Conservation (phyloP, 2,797 vertebrate genomes). For the Dendrocincla tyrannina region DNA sequence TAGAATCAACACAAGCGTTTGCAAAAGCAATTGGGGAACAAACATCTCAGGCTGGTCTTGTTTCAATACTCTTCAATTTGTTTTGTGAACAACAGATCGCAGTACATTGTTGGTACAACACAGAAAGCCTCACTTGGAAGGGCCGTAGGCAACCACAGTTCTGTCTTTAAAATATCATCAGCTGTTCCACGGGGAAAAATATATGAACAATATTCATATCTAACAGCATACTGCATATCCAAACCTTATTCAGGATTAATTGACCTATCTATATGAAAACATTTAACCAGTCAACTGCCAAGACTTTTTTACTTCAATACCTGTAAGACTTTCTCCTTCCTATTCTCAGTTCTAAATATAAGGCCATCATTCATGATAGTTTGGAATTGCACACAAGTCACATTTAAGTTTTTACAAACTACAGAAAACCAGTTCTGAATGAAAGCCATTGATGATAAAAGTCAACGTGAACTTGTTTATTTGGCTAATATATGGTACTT, state of each 20-base stretch:
- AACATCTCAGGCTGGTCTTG: not conserved
- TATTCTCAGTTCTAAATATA: not conserved
- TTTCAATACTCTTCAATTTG: not conserved
- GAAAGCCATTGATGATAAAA: not conserved
- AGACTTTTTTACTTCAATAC: not conserved
- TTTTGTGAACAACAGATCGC: not conserved
- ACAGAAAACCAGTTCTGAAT: not conserved
- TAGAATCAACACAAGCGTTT: not conserved
- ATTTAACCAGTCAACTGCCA: not conserved
- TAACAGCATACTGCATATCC: not conserved
- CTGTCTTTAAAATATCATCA: conserved; percentile 13
- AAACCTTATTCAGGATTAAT: not conserved
- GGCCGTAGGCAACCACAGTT: not conserved
- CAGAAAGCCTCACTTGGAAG: not conserved
- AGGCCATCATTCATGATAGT: not conserved
- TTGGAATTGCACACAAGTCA: not conserved
- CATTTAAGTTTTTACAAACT: not conserved
- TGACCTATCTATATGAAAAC: not conserved
- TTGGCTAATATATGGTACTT: not conserved
- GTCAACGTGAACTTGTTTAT: not conserved
- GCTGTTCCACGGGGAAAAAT: not conserved
- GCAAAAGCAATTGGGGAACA: not conserved
- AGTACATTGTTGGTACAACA: not conserved
- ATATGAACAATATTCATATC: not conserved
- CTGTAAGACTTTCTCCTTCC: not conserved